These are phyloP conservation scores for Drosophila monieri DNA, from an alignment of 2,888 invertebrate species.

Conservation along the genomic window DNA sequence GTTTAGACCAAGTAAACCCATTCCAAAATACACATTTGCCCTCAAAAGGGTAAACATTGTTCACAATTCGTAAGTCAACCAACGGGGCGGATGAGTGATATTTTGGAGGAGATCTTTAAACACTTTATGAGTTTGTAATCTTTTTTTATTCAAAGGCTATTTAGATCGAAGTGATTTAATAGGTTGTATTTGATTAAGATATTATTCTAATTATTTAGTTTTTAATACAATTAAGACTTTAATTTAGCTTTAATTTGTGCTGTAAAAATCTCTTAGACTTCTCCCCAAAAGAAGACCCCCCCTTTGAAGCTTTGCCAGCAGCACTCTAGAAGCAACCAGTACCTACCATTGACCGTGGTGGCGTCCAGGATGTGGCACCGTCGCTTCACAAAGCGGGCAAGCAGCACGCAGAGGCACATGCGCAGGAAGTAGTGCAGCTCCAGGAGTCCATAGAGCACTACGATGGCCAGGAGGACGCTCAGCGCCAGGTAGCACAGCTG, in stretches of 20 bases:
- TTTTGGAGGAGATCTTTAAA: not conserved
- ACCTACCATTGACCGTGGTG: slow-evolving; percentile 88
- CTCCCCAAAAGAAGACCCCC: too few species aligned
- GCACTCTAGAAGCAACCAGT: not conserved
- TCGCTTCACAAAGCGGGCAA: slow-evolving; percentile 87
- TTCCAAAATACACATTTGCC: not conserved
- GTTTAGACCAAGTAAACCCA: not conserved
- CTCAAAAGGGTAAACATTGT: not conserved
- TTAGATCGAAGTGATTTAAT: too few species aligned
- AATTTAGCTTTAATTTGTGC: too few species aligned
- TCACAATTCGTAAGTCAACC: slow-evolving; percentile 1
- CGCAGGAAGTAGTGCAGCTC: slow-evolving; percentile 91
- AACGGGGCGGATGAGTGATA: slow-evolving; percentile 13
- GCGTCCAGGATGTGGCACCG: slow-evolving; percentile 88
- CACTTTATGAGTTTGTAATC: not conserved
- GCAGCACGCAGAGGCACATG: slow-evolving; percentile 87
- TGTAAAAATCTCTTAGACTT: too few species aligned
- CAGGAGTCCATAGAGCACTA: slow-evolving; percentile 86
- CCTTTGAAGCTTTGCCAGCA: too few species aligned
- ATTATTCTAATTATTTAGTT: too few species aligned
- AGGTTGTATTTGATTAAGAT: too few species aligned
- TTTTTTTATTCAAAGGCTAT: not conserved
- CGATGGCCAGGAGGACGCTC: slow-evolving; percentile 74
- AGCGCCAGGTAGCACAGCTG: slow-evolving; percentile 79
- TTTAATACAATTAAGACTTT: too few species aligned